These are phyloP conservation scores for Pollicipes pollicipes DNA, from an alignment of 1,140 invertebrate genomes.

Conservation along the genomic window DNA sequence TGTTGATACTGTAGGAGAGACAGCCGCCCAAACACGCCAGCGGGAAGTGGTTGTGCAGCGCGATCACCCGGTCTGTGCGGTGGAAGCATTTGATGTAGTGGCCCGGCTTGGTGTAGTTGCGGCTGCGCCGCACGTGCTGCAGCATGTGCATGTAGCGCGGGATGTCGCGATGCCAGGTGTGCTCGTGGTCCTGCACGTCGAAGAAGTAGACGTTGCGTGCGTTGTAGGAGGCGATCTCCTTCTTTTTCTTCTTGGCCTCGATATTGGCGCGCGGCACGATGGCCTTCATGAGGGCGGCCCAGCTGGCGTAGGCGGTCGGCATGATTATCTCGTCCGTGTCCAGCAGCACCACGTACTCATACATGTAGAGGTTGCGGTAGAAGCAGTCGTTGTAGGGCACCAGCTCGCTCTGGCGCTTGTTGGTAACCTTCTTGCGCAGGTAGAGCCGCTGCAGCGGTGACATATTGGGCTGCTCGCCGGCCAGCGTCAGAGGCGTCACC, in stretches of 20 bases:
- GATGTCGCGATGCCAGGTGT: constrained; percentile 62
- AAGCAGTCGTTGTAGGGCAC: constrained; percentile 94
- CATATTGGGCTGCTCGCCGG: constrained; percentile 76
- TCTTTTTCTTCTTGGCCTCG: not conserved
- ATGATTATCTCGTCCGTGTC: constrained; percentile 92
- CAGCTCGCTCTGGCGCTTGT: constrained; percentile 83
- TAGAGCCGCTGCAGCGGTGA: constrained; percentile 74
- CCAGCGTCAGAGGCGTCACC: constrained; percentile 68
- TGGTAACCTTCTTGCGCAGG: constrained; percentile 55
- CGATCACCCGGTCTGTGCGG: constrained; percentile 69
- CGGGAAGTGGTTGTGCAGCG: constrained; percentile 83
- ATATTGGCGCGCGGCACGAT: constrained; percentile 37
- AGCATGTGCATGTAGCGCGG: constrained; percentile 85
- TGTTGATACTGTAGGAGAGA: constrained; percentile 67
- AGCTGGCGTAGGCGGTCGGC: constrained; percentile 53
- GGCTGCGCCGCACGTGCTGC: constrained; percentile 74
- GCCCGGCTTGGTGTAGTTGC: constrained; percentile 81
- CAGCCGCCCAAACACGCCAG: constrained; percentile 71
- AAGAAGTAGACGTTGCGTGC: constrained; percentile 87
- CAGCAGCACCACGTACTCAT: constrained; percentile 25
- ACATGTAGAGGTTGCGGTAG: constrained; percentile 71
- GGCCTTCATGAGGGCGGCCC: constrained; percentile 57
- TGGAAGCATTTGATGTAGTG: constrained; percentile 90
- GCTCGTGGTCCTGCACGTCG: constrained; percentile 65
- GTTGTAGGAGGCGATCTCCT: constrained; percentile 50